Percentiles rank a stretch among this genome's conserved stretches.
These are phyloP conservation scores for Erebia epiphron DNA, from an alignment of 2,888 invertebrate species.

Conservation along the genomic window DNA sequence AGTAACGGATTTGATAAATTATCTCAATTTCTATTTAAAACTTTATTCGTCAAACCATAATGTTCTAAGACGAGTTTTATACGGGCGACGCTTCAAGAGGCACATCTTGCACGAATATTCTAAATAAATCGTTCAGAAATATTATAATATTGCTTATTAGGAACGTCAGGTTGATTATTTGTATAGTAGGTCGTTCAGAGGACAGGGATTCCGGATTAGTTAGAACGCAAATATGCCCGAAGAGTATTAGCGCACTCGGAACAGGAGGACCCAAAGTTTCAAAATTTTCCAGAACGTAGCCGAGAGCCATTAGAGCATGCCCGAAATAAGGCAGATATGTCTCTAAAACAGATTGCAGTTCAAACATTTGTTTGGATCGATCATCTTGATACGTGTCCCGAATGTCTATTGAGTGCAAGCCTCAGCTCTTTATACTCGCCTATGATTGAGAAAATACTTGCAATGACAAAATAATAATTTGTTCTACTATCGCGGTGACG, in stretches of 20 bases:
- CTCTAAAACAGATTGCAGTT: conserved; percentile 45
- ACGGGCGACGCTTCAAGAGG: conserved; percentile 3
- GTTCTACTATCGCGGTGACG: conserved; percentile 29
- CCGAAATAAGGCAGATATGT: conserved; percentile 60
- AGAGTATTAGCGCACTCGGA: conserved; percentile 64
- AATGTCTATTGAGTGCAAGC: conserved; percentile 22
- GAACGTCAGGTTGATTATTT: conserved; percentile 59
- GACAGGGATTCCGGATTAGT: conserved; percentile 56
- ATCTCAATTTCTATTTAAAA: no score
- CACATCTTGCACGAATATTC: conserved; percentile 33
- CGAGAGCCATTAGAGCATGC: conserved; percentile 64
- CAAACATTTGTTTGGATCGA: conserved; percentile 48
- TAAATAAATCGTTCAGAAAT: conserved; percentile 60
- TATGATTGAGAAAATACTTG: conserved; percentile 52
- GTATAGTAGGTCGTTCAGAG: conserved; percentile 51
- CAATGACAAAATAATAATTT: conserved; percentile 49
- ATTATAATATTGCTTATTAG: conserved; percentile 59
- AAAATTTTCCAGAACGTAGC: conserved; percentile 67
- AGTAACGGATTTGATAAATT: no score
- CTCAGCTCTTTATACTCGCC: conserved; percentile 53
- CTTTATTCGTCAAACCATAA: no score
- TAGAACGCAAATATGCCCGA: conserved; percentile 65
- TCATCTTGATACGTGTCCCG: conserved; percentile 22
- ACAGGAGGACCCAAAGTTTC: conserved; percentile 56
- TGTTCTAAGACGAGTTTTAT: background rate